Evolutionary conservation across 2,113 vertebrate species (phyloP).

Genomic region (Anolis sagrei): DNA sequence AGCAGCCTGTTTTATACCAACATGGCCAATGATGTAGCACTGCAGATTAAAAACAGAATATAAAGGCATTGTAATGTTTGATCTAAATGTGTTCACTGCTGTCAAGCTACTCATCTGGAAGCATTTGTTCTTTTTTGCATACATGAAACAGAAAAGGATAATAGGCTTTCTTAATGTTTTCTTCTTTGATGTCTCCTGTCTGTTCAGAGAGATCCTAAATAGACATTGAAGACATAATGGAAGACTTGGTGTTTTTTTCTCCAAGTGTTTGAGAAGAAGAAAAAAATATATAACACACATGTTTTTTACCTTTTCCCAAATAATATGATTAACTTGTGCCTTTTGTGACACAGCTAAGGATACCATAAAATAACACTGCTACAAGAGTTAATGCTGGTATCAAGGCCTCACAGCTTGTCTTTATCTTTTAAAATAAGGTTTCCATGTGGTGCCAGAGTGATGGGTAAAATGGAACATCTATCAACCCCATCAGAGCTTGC

Average conservation of each 20-base stretch:
- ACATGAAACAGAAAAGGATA: neutral
- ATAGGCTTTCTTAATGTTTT: neutral
- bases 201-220: slow-evolving; percentile 18
- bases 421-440: slow-evolving; percentile 48
- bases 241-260: neutral
- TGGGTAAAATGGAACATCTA: slow-evolving; percentile 54
- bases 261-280: fast-evolving
- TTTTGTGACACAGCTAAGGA: slow-evolving; percentile 48
- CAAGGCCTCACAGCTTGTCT: slow-evolving; percentile 52
- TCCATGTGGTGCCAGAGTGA: slow-evolving; percentile 47
- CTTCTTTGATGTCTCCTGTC: neutral
- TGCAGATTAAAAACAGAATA: neutral
- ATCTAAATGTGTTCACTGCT: neutral
- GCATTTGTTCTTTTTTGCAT: neutral
- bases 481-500: slow-evolving; percentile 47
- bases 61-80: neutral
- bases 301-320: slow-evolving; percentile 17
- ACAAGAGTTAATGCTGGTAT: slow-evolving; percentile 45
- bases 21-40: fast-evolving
- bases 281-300: neutral
- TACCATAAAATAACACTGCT: slow-evolving; percentile 43
- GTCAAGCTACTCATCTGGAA: neutral
- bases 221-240: neutral
- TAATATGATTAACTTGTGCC: slow-evolving; percentile 11
- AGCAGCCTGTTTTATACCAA: slow-evolving; percentile 15